Conservation (phyloP, 2,113 vertebrate species). For the Beaufortia kweichowensis region DNA sequence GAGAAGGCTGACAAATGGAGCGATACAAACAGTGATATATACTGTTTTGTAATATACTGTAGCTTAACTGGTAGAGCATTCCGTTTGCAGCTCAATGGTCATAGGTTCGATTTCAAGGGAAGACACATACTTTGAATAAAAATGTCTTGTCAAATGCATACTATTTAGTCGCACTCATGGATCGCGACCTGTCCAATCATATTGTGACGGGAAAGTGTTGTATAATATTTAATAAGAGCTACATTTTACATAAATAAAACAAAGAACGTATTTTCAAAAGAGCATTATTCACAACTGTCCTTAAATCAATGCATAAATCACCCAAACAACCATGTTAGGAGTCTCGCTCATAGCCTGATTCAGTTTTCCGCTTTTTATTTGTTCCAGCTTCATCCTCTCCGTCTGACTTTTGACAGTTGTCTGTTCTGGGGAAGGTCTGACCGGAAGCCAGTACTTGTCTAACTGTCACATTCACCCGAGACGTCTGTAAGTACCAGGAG, state of each 20-base stretch:
- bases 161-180: too few species aligned
- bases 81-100: too few species aligned
- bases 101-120: too few species aligned
- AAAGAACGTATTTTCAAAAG: background rate
- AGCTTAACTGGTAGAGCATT: too few species aligned
- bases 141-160: too few species aligned
- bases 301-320: background rate
- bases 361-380: slow-evolving; percentile 59
- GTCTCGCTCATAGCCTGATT: slow-evolving; percentile 17
- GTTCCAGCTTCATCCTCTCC: slow-evolving; percentile 21
- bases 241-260: slow-evolving; percentile 18
- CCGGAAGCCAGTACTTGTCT: slow-evolving; percentile 85
- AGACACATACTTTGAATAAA: too few species aligned
- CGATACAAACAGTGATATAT: too few species aligned
- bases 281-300: background rate
- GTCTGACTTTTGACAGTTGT: slow-evolving; percentile 48
- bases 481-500: slow-evolving; percentile 80
- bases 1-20: too few species aligned
- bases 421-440: slow-evolving; percentile 76
- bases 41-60: too few species aligned
- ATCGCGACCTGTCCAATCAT: too few species aligned
- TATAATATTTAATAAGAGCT: background rate
- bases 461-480: slow-evolving; percentile 90
- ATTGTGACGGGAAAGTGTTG: too few species aligned
- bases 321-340: slow-evolving; percentile 13